A percentile compares a stretch with the other conserved stretches of the same genome.
Conservation (phyloP, 2,888 invertebrate species). For the Pyrochroa serraticornis region DNA sequence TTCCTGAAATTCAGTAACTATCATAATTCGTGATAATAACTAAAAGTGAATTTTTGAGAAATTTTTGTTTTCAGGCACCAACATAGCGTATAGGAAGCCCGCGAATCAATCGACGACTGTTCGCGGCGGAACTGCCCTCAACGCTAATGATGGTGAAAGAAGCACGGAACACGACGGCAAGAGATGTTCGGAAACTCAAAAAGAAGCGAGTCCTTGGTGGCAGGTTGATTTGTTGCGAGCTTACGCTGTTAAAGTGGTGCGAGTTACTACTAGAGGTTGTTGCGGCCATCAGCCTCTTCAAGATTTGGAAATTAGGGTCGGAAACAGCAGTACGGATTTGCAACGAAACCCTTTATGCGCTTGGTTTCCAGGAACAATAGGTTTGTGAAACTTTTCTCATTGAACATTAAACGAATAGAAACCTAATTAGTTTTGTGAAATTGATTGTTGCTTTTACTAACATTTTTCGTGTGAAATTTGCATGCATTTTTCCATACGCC, state of each 20-base stretch:
- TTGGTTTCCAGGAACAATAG: constrained; percentile 91
- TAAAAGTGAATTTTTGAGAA: neutral
- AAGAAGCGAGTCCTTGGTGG: constrained; percentile 94
- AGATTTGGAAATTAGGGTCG: constrained; percentile 88
- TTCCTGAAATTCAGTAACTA: too few species aligned
- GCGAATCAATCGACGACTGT: constrained; percentile 91
- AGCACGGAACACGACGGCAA: constrained; percentile 86
- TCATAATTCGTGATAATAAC: too few species aligned
- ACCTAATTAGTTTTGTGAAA: constrained; percentile 16
- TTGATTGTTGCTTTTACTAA: constrained; percentile 15
- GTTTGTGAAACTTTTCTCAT: constrained; percentile 58
- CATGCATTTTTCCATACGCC: constrained; percentile 1
- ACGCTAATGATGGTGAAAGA: constrained; percentile 87
- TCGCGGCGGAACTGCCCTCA: constrained; percentile 79
- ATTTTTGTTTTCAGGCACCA: constrained; percentile 67
- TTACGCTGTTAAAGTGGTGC: constrained; percentile 83
- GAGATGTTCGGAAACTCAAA: constrained; percentile 87
- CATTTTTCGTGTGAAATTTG: constrained; percentile 24
- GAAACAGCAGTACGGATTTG: constrained; percentile 85
- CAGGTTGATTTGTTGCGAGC: constrained; percentile 84
- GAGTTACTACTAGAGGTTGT: constrained; percentile 84
- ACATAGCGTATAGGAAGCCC: constrained; percentile 84
- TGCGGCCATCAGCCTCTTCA: constrained; percentile 88
- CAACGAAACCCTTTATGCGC: constrained; percentile 90
- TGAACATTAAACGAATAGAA: constrained; percentile 20